Evolutionary conservation across 1,140 invertebrate species (phyloP).

Genomic region (Galleria mellonella): DNA sequence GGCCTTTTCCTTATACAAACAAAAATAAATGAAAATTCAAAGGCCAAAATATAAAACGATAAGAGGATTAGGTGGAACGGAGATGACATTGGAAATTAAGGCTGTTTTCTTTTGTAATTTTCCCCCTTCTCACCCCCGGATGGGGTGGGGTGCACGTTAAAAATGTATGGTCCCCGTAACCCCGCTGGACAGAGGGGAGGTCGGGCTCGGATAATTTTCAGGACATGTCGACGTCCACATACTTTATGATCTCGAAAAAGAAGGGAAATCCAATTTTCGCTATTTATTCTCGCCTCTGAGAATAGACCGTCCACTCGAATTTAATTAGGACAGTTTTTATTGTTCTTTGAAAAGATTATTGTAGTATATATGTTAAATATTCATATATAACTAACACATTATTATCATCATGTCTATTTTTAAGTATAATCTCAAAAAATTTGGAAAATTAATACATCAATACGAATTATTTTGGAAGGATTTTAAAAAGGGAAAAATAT

Average conservation of each 20-base stretch:
- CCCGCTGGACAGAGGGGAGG: conserved; percentile 22
- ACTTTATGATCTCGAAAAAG: conserved; percentile 23
- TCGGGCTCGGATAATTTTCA: conserved; percentile 35
- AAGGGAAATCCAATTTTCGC: conserved; percentile 17
- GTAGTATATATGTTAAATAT: too few species aligned
- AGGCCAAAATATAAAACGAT: conserved; percentile 71
- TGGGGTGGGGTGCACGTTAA: conserved; percentile 44
- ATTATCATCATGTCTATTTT: too few species aligned
- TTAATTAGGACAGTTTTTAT: too few species aligned
- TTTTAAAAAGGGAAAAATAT: too few species aligned
- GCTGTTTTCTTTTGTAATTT: conserved; percentile 72
- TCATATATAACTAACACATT: too few species aligned
- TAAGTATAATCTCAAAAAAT: too few species aligned
- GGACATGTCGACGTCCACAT: conserved; percentile 34
- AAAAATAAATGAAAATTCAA: conserved; percentile 73
- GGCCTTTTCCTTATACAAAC: conserved; percentile 68
- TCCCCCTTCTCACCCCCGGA: conserved; percentile 48
- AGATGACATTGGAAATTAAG: conserved; percentile 74
- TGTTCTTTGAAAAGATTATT: too few species aligned
- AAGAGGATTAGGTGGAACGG: conserved; percentile 71
- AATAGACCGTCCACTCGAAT: neutral
- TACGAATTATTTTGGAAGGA: too few species aligned
- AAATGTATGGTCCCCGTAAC: conserved; percentile 58
- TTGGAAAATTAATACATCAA: too few species aligned
- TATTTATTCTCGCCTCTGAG: conserved; percentile 2